Evolutionary conservation across 2,797 vertebrate species (phyloP).

Genomic region (Aythya fuligula): DNA sequence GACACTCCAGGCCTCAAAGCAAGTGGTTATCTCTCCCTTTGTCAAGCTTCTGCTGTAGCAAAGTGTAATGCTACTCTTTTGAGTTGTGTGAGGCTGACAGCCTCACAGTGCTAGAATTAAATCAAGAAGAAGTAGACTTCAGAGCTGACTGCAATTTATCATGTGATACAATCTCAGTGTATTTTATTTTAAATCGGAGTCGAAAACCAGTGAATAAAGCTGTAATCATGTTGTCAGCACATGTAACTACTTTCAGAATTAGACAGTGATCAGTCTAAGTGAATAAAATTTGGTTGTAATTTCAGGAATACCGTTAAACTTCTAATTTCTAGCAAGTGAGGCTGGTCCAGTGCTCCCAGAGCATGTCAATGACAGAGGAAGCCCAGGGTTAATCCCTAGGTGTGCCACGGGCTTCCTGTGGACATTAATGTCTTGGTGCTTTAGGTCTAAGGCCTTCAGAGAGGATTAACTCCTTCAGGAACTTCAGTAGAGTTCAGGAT

Average conservation of each 20-base stretch:
- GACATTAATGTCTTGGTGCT: not conserved
- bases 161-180: constrained; percentile 56
- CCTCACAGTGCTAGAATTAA: constrained; percentile 36
- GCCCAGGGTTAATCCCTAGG: not conserved
- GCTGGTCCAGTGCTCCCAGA: not conserved
- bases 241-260: constrained; percentile 62
- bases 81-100: constrained; percentile 16
- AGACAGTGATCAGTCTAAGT: constrained; percentile 54
- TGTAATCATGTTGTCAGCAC: constrained; percentile 66
- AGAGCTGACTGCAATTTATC: constrained; percentile 57
- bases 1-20: not conserved
- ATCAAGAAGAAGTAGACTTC: constrained; percentile 27
- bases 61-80: not conserved
- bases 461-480: not conserved
- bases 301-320: constrained; percentile 39
- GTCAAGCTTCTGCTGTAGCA: not conserved
- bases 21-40: not conserved
- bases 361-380: not conserved
- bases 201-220: constrained; percentile 64
- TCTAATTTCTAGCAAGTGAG: not conserved
- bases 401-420: not conserved
- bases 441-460: not conserved
- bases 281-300: constrained; percentile 35
- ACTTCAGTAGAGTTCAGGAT: not conserved
- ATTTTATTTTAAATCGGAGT: constrained; percentile 64